Evolutionary conservation across 2,797 vertebrate species (phyloP).

Genomic region (Petrocephalus sullivani): DNA sequence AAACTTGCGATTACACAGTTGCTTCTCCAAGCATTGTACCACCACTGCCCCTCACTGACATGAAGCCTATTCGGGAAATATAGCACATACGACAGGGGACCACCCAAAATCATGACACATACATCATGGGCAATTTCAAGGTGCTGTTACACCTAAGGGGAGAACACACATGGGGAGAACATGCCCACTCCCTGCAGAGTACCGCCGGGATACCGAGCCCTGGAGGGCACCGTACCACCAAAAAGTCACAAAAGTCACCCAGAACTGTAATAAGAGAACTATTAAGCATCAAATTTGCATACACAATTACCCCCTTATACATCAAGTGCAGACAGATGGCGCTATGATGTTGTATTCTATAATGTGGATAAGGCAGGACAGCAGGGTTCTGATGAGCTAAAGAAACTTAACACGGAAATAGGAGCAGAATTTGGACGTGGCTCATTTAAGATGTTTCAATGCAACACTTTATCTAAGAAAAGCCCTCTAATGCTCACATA

Average conservation of each 20-base stretch:
- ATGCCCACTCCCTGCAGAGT: neutral
- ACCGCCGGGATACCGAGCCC: neutral
- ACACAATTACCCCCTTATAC: neutral
- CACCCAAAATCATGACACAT: no score
- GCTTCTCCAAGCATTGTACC: no score
- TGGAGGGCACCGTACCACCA: neutral
- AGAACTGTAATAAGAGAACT: neutral
- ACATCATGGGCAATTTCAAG: no score
- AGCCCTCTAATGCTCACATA: neutral
- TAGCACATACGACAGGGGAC: no score
- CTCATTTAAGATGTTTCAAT: neutral
- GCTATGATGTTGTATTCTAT: neutral
- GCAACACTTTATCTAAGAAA: neutral
- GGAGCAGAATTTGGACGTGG: neutral
- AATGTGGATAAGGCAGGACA: neutral
- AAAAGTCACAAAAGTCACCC: slow-evolving; percentile 6
- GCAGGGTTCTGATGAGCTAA: neutral
- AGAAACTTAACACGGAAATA: neutral
- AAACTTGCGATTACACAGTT: no score
- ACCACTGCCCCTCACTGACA: no score
- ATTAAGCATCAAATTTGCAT: slow-evolving; percentile 6
- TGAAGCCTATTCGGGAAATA: no score
- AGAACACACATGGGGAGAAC: neutral
- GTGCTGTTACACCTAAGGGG: neutral
- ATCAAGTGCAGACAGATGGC: slow-evolving; percentile 1